These are phyloP conservation scores for Papilio glaucus DNA, from an alignment of 1,140 invertebrate species.

Conservation along the genomic window DNA sequence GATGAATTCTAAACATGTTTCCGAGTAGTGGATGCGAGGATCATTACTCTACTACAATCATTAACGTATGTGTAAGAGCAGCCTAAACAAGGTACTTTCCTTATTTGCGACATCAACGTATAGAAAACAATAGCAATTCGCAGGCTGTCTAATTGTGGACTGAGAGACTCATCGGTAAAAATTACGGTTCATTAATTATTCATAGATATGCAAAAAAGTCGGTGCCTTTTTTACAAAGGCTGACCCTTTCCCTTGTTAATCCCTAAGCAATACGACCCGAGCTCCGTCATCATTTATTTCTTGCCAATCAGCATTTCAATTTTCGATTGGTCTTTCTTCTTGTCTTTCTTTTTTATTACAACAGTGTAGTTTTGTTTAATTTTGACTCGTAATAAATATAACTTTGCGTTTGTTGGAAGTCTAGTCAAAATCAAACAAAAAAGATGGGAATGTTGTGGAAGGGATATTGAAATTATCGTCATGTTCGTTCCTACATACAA, in stretches of 20 bases:
- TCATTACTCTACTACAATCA: too few species aligned
- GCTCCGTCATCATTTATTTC: slow-evolving; percentile 21
- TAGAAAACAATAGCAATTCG: background rate
- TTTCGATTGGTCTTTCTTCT: slow-evolving; percentile 16
- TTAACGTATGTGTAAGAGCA: too few species aligned
- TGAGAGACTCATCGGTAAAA: background rate
- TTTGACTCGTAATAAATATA: too few species aligned
- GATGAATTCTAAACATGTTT: background rate
- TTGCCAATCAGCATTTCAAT: slow-evolving; percentile 37
- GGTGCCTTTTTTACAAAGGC: background rate
- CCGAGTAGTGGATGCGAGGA: too few species aligned
- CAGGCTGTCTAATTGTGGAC: background rate
- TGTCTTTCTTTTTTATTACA: background rate
- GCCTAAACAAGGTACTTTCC: background rate
- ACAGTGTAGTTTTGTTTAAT: too few species aligned
- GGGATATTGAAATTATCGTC: too few species aligned
- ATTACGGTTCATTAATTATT: slow-evolving; percentile 12
- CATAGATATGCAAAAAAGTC: slow-evolving; percentile 17
- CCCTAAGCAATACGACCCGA: slow-evolving; percentile 15
- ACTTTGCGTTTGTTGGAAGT: too few species aligned
- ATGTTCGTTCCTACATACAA: background rate
- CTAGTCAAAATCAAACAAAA: too few species aligned
- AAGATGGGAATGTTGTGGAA: too few species aligned
- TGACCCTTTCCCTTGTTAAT: slow-evolving; percentile 9
- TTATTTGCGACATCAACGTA: too few species aligned